phyloP scores from a whole-genome alignment of 1,140 invertebrate genomes.

The Lerema accius region DNA sequence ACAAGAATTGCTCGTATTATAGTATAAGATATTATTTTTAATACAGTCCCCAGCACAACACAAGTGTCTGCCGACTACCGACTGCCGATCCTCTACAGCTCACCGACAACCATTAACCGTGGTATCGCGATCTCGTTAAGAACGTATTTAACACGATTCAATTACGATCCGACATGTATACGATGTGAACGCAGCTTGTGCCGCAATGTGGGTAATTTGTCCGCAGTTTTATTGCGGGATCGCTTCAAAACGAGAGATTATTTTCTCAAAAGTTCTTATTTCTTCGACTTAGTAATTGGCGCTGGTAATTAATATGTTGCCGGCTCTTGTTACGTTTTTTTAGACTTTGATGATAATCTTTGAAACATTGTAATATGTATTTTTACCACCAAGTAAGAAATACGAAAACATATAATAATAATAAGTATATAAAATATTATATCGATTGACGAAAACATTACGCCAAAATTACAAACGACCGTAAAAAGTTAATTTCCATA shows the following conservation, averaged over 20 bases:
- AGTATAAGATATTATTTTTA: too few species aligned
- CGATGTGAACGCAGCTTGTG: constrained; percentile 42
- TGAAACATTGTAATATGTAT: too few species aligned
- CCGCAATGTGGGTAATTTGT: constrained; percentile 33
- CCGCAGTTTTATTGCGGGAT: constrained; percentile 42
- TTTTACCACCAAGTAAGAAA: too few species aligned
- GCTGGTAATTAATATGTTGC: neutral
- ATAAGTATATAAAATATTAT: too few species aligned
- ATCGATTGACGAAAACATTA: too few species aligned
- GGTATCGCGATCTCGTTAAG: constrained; percentile 51
- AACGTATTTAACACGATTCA: constrained; percentile 67
- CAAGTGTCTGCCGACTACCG: too few species aligned
- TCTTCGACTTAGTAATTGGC: neutral
- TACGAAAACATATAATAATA: too few species aligned
- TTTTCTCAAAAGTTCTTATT: constrained; percentile 27
- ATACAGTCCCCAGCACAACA: neutral
- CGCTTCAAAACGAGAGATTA: constrained; percentile 11
- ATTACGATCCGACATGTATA: constrained; percentile 74
- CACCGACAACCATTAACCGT: constrained; percentile 27
- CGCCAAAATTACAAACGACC: too few species aligned
- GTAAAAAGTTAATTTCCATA: too few species aligned
- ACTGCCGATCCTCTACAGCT: too few species aligned
- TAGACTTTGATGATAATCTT: too few species aligned
- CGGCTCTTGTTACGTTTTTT: constrained; percentile 6
- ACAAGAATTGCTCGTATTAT: too few species aligned